Evolutionary conservation across 2,113 vertebrate species (phyloP).

Genomic region (Ursus arctos): DNA sequence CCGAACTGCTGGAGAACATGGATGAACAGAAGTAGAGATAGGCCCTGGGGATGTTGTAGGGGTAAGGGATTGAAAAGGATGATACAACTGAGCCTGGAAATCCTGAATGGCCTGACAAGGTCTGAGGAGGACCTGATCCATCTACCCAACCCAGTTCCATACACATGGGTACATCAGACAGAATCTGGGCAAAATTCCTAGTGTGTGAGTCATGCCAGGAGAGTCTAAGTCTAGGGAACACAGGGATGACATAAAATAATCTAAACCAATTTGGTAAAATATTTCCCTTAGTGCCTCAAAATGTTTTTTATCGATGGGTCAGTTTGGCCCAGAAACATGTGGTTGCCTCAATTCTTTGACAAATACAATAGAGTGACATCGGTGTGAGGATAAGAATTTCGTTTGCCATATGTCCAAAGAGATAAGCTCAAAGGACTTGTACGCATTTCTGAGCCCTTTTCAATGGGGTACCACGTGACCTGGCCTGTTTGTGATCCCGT

Average conservation of each 20-base stretch:
- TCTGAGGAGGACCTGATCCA: neutral
- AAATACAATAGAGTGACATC: neutral
- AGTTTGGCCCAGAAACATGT: conserved; percentile 11
- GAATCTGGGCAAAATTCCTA: conserved; percentile 14
- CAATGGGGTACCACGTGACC: neutral
- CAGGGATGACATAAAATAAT: neutral
- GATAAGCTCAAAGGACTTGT: neutral
- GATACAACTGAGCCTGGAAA: neutral
- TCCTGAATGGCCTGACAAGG: neutral
- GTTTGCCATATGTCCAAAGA: conserved; percentile 12
- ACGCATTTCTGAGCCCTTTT: neutral
- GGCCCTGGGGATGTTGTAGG: neutral
- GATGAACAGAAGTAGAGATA: neutral
- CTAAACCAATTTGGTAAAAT: neutral
- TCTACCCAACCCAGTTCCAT: neutral
- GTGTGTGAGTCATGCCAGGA: neutral
- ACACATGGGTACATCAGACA: neutral
- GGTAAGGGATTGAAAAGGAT: neutral
- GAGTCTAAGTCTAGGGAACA: neutral
- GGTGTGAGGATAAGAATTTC: neutral
- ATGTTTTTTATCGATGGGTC: neutral
- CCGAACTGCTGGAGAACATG: neutral
- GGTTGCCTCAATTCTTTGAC: conserved; percentile 26
- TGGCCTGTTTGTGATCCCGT: neutral
- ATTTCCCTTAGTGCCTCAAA: conserved; percentile 26